Conservation (phyloP, 2,888 invertebrate genomes). For the Latheticus oryzae region DNA sequence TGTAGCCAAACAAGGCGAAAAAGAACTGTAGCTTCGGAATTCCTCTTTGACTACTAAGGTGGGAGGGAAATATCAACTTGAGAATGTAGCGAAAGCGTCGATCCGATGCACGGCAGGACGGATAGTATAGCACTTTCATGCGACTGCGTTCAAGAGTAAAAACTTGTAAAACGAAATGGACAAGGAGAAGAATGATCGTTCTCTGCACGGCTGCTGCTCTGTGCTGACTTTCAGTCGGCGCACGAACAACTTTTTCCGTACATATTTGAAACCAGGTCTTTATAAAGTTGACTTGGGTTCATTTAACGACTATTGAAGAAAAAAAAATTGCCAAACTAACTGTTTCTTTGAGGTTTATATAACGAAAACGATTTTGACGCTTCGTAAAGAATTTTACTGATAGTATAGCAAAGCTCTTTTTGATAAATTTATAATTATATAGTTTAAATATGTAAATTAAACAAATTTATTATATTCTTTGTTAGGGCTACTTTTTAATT, state of each 20-base stretch:
- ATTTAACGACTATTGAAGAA: conserved; percentile 47
- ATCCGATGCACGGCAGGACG: conserved; percentile 40
- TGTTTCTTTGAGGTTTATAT: conserved; percentile 45
- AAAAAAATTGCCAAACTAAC: conserved; percentile 48
- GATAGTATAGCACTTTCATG: conserved; percentile 46
- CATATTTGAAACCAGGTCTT: conserved; percentile 53
- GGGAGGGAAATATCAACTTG: conserved; percentile 29
- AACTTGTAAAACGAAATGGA: conserved; percentile 55
- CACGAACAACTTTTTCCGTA: conserved; percentile 52
- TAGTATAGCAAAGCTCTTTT: too few species aligned
- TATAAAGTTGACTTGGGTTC: conserved; percentile 47
- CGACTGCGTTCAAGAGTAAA: conserved; percentile 51
- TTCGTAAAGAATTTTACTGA: too few species aligned
- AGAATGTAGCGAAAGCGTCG: conserved; percentile 32
- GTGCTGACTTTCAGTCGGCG: conserved; percentile 46
- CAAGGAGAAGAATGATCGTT: conserved; percentile 45
- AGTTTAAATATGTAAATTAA: too few species aligned
- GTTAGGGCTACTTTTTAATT: conserved; percentile 16
- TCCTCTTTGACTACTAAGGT: conserved; percentile 41
- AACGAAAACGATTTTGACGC: too few species aligned
- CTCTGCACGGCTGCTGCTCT: conserved; percentile 39
- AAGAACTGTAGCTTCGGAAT: conserved; percentile 45
- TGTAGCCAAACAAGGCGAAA: conserved; percentile 37
- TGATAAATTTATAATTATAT: conserved; percentile 23
- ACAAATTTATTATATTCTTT: conserved; percentile 11